Evolutionary conservation across 2,888 invertebrate genomes (phyloP).

Genomic region (Alloplasta piceator): DNA sequence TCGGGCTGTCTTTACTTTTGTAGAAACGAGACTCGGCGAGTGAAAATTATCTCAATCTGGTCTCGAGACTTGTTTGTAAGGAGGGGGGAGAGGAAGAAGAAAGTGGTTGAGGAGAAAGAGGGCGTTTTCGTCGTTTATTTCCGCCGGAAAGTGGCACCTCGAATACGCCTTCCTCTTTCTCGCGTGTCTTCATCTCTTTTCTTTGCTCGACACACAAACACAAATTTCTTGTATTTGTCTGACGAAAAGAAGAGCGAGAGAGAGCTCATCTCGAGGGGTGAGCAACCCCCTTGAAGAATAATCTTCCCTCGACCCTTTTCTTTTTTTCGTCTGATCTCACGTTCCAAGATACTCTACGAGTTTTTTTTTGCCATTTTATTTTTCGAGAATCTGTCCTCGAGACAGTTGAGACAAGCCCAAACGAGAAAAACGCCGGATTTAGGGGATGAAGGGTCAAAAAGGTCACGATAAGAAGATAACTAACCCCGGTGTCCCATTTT

Average conservation of each 20-base stretch:
- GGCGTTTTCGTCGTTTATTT: conserved; percentile 53
- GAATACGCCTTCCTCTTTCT: conserved; percentile 21
- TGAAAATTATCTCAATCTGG: not conserved
- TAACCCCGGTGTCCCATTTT: no score
- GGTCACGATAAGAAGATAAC: no score
- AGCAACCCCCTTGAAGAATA: conserved; percentile 23
- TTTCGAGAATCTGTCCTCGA: conserved; percentile 39
- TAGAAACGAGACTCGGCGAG: not conserved
- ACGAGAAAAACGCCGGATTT: not conserved
- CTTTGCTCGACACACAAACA: conserved; percentile 28
- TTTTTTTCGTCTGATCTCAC: not conserved
- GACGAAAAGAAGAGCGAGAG: not conserved
- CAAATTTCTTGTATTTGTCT: conserved; percentile 23
- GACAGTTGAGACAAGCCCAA: conserved; percentile 45
- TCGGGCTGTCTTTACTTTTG: conserved; percentile 9
- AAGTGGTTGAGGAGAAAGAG: conserved; percentile 54
- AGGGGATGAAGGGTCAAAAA: no score
- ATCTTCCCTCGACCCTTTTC: not conserved
- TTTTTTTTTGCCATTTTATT: conserved; percentile 11
- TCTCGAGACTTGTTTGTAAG: not conserved
- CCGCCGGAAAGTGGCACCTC: conserved; percentile 54
- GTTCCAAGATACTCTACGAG: not conserved
- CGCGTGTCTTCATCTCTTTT: conserved; percentile 17
- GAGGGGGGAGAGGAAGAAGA: conserved; percentile 14
- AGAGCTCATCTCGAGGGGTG: conserved; percentile 25